A percentile compares a stretch with the other conserved stretches of the same genome.
These are phyloP conservation scores for Caligus rogercresseyi DNA, from an alignment of 1,140 invertebrate genomes.

Conservation along the genomic window DNA sequence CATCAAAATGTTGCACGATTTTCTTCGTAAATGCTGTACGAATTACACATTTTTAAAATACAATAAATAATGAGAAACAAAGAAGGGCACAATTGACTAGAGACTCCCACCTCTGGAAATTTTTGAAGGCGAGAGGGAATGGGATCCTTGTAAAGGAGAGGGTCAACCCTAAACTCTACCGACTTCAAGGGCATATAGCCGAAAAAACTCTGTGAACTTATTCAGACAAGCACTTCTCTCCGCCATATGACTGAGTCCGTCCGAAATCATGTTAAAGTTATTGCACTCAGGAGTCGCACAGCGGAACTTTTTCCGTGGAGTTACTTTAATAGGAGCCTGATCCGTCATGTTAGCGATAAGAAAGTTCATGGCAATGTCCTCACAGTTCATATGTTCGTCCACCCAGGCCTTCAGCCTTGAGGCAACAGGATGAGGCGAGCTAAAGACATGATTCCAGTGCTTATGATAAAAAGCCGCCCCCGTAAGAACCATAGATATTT, in stretches of 20 bases:
- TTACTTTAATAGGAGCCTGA: constrained; percentile 79
- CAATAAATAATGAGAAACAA: too few relatives aligned
- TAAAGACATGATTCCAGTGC: constrained; percentile 77
- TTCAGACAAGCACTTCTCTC: constrained; percentile 82
- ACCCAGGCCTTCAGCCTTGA: constrained; percentile 61
- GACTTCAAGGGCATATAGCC: constrained; percentile 68
- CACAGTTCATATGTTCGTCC: constrained; percentile 80
- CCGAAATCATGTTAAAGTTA: constrained; percentile 82
- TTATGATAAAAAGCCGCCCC: constrained; percentile 87
- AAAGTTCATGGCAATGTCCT: constrained; percentile 90
- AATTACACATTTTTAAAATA: too few relatives aligned
- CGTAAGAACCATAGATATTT: constrained; percentile 54
- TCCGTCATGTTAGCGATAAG: constrained; percentile 71
- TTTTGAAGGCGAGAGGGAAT: constrained; percentile 68
- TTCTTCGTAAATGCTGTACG: too few relatives aligned
- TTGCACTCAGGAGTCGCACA: constrained; percentile 87
- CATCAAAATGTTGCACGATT: too few relatives aligned
- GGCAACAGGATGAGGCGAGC: constrained; percentile 47
- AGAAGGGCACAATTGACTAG: too few relatives aligned
- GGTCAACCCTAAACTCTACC: constrained; percentile 84
- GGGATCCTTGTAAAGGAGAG: constrained; percentile 74
- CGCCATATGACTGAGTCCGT: constrained; percentile 72
- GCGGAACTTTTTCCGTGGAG: constrained; percentile 76
- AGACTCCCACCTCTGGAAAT: constrained; percentile 76
- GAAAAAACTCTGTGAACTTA: constrained; percentile 59